Conservation (phyloP, 2,888 invertebrate genomes). For the Sepiola atlantica region DNA sequence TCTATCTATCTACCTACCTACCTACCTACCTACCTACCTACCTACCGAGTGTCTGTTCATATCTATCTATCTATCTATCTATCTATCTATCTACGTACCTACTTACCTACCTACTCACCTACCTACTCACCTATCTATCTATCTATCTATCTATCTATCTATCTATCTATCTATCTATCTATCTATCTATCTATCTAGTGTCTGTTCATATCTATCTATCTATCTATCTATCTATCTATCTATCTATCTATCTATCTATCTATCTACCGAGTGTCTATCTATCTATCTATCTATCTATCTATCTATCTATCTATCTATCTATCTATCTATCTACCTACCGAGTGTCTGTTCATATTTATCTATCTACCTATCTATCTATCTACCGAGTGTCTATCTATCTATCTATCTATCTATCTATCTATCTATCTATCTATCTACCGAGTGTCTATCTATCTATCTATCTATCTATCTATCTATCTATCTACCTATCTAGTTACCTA, state of each 20-base stretch:
- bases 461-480: not conserved
- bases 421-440: too few relatives aligned
- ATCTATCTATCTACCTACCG: not conserved
- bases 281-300: too few relatives aligned
- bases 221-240: too few relatives aligned
- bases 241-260: too few relatives aligned
- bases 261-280: too few relatives aligned
- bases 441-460: too few relatives aligned
- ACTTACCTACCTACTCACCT: not conserved
- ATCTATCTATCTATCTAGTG: not conserved
- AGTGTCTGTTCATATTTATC: not conserved
- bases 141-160: not conserved
- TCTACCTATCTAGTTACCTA: not conserved
- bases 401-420: too few relatives aligned
- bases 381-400: too few relatives aligned
- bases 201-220: not conserved
- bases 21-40: not conserved
- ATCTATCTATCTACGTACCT: not conserved
- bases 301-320: too few relatives aligned
- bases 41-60: too few relatives aligned
- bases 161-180: not conserved
- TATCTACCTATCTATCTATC: not conserved
- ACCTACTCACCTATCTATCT: too few relatives aligned
- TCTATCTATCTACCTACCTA: not conserved
- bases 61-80: too few relatives aligned